Conservation (phyloP, 2,888 invertebrate genomes). For the Oasisia sp. region DNA sequence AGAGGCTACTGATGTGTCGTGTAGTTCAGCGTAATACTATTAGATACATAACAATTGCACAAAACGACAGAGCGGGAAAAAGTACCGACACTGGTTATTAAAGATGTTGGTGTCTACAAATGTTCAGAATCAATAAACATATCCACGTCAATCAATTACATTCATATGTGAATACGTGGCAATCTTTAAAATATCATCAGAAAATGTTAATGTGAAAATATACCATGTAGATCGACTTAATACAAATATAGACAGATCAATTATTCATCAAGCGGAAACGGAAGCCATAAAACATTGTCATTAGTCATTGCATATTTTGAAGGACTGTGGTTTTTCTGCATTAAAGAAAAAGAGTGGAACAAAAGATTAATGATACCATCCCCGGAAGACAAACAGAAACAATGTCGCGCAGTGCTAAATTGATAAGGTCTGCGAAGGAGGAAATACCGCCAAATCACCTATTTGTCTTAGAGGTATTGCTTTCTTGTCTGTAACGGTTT, state of each 20-base stretch:
- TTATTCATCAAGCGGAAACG: background rate
- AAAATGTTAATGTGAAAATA: background rate
- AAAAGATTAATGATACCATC: background rate
- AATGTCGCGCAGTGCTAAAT: background rate
- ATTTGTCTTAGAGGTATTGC: background rate
- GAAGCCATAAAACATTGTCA: background rate
- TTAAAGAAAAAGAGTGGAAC: background rate
- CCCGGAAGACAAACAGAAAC: background rate
- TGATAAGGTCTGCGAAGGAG: background rate
- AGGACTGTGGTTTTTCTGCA: background rate
- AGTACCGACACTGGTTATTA: too few species aligned
- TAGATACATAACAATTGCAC: too few species aligned
- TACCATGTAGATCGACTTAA: background rate
- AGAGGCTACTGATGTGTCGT: too few species aligned
- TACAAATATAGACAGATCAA: background rate
- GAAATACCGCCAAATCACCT: background rate
- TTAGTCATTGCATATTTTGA: background rate
- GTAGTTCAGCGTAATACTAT: too few species aligned
- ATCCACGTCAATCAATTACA: too few species aligned
- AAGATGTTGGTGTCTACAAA: too few species aligned
- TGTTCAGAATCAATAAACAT: too few species aligned
- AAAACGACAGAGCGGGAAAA: too few species aligned
- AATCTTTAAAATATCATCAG: background rate
- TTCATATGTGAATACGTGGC: too few species aligned
- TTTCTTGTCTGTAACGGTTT: too few species aligned